A percentile compares a stretch with the other conserved stretches of the same genome.
phyloP scores from a whole-genome alignment of 2,888 invertebrate species.

The Furcula furcula region DNA sequence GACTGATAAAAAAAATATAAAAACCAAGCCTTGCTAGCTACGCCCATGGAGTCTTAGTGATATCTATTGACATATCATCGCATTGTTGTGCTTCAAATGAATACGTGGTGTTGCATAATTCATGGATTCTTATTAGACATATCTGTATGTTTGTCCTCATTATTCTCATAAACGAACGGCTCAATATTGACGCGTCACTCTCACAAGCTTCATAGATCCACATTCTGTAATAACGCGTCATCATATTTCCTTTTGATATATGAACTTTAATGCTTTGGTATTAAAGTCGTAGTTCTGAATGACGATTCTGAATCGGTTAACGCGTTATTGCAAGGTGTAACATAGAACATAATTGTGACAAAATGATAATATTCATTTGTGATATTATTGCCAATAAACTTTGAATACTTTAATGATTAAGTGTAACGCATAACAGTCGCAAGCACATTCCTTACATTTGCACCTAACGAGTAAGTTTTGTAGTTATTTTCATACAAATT shows the following conservation, averaged over 20 bases:
- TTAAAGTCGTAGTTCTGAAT: not conserved
- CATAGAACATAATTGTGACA: constrained; percentile 24
- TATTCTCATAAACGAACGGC: constrained; percentile 10
- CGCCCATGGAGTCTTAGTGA: constrained; percentile 36
- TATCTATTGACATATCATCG: constrained; percentile 74
- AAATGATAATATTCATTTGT: constrained; percentile 66
- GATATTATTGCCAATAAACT: constrained; percentile 71
- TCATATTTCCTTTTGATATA: not conserved
- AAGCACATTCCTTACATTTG: constrained; percentile 63
- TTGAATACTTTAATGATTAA: constrained; percentile 44
- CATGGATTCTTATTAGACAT: constrained; percentile 40
- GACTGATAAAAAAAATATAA: too few species aligned
- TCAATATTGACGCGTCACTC: constrained; percentile 18
- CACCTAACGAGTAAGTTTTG: constrained; percentile 58
- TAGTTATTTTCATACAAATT: constrained; percentile 70
- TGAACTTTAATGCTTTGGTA: not conserved
- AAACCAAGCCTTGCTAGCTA: not conserved
- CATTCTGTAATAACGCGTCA: not conserved
- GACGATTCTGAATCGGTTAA: not conserved
- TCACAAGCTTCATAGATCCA: not conserved
- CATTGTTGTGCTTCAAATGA: constrained; percentile 73
- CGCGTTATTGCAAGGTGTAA: constrained; percentile 4
- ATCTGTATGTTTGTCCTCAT: constrained; percentile 18
- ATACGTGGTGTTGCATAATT: constrained; percentile 56
- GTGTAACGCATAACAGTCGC: constrained; percentile 28